phyloP scores from a whole-genome alignment of 2,113 vertebrate genomes.

The Chionomys nivalis region DNA sequence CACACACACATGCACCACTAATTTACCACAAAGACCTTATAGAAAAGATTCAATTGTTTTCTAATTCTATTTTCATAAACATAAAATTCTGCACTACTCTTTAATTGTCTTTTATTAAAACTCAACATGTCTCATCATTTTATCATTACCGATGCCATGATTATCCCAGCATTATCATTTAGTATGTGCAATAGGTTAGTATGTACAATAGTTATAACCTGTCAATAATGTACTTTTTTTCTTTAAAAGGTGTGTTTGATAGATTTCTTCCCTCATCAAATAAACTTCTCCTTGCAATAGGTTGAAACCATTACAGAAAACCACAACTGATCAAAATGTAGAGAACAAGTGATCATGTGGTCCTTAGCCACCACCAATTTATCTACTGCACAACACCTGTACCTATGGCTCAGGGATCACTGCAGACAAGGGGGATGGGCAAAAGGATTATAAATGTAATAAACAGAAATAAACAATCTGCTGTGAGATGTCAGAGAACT shows the following conservation, averaged over 20 bases:
- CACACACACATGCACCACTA: background rate
- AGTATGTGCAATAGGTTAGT: background rate
- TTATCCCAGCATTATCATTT: background rate
- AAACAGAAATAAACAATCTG: background rate
- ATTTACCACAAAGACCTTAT: background rate
- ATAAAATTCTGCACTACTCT: background rate
- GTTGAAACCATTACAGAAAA: background rate
- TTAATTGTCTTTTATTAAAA: slow-evolving; percentile 9
- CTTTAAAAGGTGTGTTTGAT: background rate
- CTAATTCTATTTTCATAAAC: background rate
- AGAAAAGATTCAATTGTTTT: background rate
- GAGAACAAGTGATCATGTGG: background rate
- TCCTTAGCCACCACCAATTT: background rate
- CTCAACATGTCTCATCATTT: background rate
- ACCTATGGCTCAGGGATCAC: background rate
- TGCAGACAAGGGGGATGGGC: too few relatives aligned
- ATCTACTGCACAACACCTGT: too few relatives aligned
- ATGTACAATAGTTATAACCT: background rate
- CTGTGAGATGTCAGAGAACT: background rate
- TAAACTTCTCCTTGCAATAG: background rate
- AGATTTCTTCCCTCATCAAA: background rate
- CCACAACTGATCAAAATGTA: background rate
- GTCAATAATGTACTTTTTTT: background rate
- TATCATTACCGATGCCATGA: slow-evolving; percentile 7
- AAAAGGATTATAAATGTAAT: background rate